phyloP scores from a whole-genome alignment of 2,113 vertebrate species.

The Thinocorus orbignyianus region DNA sequence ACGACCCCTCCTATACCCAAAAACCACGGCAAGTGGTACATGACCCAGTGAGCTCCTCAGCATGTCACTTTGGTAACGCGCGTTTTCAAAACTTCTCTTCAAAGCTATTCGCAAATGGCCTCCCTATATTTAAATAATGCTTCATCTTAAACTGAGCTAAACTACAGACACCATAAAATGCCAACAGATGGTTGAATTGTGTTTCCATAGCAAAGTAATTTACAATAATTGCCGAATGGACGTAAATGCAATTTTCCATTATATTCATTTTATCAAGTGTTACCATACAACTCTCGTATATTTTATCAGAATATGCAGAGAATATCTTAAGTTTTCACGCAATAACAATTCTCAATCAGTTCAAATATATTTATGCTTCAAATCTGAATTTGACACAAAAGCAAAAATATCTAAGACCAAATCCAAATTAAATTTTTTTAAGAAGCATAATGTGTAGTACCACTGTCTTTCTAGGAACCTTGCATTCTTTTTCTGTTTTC shows the following conservation, averaged over 20 bases:
- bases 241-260: conserved; percentile 78
- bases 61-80: background rate
- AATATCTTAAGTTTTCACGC: conserved; percentile 65
- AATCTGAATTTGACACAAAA: conserved; percentile 56
- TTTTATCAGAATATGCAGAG: conserved; percentile 67
- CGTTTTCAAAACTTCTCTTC: conserved; percentile 46
- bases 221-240: conserved; percentile 83
- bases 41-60: background rate
- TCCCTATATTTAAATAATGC: conserved; percentile 70
- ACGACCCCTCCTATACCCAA: background rate
- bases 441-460: background rate
- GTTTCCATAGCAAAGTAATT: conserved; percentile 86
- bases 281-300: conserved; percentile 72
- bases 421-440: background rate
- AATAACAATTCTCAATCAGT: conserved; percentile 44
- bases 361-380: conserved; percentile 51
- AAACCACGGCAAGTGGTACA: background rate
- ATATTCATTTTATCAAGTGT: conserved; percentile 80
- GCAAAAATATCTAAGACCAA: background rate
- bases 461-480: background rate
- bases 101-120: conserved; percentile 39
- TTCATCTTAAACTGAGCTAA: conserved; percentile 73
- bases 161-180: conserved; percentile 74
- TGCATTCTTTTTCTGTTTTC: background rate
- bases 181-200: conserved; percentile 82